A percentile compares a stretch with the other conserved stretches of the same genome.
Evolutionary conservation across 2,113 vertebrate species (phyloP).

Genomic region (Mustelus asterias): DNA sequence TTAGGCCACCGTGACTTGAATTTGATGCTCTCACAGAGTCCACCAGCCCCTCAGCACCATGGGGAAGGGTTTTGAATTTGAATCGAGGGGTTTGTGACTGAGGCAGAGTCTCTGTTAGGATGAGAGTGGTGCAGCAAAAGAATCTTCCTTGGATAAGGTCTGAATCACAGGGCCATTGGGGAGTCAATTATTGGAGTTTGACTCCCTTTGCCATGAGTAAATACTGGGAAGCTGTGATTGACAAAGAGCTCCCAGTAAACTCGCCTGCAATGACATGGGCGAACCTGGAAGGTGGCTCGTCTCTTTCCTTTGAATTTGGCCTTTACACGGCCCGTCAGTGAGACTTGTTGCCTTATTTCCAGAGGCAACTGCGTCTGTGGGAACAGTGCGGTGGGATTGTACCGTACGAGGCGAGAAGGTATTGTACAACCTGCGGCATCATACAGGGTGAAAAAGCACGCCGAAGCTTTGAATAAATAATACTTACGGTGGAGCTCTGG

Average conservation of each 20-base stretch:
- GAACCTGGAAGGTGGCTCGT: background rate
- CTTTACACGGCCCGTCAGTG: background rate
- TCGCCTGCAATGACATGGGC: background rate
- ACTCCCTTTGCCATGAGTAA: background rate
- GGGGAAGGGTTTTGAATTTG: background rate
- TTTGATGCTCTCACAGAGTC: background rate
- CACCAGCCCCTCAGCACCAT: background rate
- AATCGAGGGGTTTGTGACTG: background rate
- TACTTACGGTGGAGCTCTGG: constrained; percentile 81
- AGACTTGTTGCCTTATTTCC: background rate
- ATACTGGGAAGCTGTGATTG: background rate
- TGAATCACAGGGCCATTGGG: background rate
- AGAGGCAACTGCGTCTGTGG: background rate
- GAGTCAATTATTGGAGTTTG: background rate
- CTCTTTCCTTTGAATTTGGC: too few relatives aligned
- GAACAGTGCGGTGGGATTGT: background rate
- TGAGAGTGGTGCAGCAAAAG: background rate
- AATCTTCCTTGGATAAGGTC: background rate
- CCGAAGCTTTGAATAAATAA: too few relatives aligned
- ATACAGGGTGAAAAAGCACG: background rate
- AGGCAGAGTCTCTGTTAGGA: background rate
- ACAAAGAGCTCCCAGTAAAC: background rate
- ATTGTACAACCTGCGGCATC: background rate
- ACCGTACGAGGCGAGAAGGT: too few relatives aligned
- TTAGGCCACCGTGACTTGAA: background rate